Percentiles rank a stretch among this genome's conserved stretches.
Conservation (phyloP, 2,797 vertebrate genomes). For the Acrocephalus scirpaceus region DNA sequence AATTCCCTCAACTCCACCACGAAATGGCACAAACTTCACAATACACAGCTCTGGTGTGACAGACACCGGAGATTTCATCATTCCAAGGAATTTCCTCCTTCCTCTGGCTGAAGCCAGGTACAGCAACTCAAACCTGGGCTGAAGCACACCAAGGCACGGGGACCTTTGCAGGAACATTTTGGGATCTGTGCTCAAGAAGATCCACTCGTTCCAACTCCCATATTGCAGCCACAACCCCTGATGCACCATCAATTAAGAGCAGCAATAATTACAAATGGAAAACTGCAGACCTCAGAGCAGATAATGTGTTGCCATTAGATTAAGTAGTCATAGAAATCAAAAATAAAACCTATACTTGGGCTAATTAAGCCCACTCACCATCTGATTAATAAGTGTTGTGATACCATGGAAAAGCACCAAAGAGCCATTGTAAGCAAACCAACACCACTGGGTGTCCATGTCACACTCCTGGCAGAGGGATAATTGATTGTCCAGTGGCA, state of each 20-base stretch:
- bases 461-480: slow-evolving; percentile 37
- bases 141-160: not conserved
- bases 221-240: slow-evolving; percentile 71
- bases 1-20: not conserved
- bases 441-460: slow-evolving; percentile 63
- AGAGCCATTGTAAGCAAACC: slow-evolving; percentile 72
- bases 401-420: slow-evolving; percentile 66
- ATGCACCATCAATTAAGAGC: slow-evolving; percentile 76
- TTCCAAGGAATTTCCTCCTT: not conserved
- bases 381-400: slow-evolving; percentile 78
- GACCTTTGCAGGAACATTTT: not conserved
- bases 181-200: not conserved
- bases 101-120: slow-evolving; percentile 17
- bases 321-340: slow-evolving; percentile 79
- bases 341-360: slow-evolving; percentile 78
- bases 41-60: accelerated
- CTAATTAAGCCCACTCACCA: slow-evolving; percentile 82
- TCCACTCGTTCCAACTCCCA: slow-evolving; percentile 54
- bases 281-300: slow-evolving; percentile 73
- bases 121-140: not conserved
- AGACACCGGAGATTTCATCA: accelerated
- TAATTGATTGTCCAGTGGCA: slow-evolving; percentile 46
- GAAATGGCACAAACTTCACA: not conserved
- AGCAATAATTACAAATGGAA: slow-evolving; percentile 77
- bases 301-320: slow-evolving; percentile 80